Percentiles rank a stretch among this genome's conserved stretches.
Conservation (phyloP, 2,113 vertebrate genomes). For the Ammospiza nelsoni region DNA sequence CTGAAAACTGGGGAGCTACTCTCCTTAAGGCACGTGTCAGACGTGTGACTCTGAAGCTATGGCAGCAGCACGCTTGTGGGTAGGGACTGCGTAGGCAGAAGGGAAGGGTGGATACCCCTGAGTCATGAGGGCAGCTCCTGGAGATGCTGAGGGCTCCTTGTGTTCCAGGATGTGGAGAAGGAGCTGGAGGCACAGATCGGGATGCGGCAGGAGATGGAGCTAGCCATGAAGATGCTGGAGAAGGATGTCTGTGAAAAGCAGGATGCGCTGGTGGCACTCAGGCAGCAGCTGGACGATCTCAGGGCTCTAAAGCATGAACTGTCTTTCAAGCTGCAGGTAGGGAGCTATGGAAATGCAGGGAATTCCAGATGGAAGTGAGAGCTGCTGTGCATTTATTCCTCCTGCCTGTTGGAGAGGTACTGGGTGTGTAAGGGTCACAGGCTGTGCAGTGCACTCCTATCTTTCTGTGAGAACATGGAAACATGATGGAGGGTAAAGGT, state of each 20-base stretch:
- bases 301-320: conserved; percentile 94
- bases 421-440: neutral
- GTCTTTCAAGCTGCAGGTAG: conserved; percentile 93
- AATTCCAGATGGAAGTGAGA: neutral
- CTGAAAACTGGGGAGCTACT: rapidly evolving
- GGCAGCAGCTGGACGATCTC: conserved; percentile 94
- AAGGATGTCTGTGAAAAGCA: conserved; percentile 98
- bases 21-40: neutral
- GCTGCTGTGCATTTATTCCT: neutral
- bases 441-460: neutral
- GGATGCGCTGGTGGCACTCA: conserved; percentile 90
- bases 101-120: rapidly evolving
- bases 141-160: neutral
- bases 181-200: conserved; percentile 97
- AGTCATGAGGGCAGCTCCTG: neutral
- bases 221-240: conserved; percentile 99
- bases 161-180: conserved; percentile 91
- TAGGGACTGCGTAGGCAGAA: rapidly evolving
- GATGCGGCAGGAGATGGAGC: conserved; percentile 98
- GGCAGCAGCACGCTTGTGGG: rapidly evolving
- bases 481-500: neutral
- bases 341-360: neutral
- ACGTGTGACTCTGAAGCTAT: rapidly evolving
- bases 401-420: neutral
- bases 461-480: neutral